These are phyloP conservation scores for Alauda arvensis DNA, from an alignment of 2,797 vertebrate species.

Conservation along the genomic window DNA sequence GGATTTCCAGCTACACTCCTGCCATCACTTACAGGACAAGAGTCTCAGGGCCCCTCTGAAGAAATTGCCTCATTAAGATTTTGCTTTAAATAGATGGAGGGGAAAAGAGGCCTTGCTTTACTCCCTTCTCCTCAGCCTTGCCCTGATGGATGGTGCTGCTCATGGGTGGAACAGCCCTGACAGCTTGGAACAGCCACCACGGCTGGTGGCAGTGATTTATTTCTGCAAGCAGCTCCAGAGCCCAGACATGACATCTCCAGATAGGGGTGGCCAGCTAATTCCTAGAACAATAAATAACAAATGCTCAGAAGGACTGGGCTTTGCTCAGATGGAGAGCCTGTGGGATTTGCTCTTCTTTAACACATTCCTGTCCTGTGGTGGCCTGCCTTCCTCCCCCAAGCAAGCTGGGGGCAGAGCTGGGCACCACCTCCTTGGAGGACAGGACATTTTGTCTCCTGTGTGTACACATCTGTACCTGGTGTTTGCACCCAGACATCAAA, in stretches of 20 bases:
- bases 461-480: rapidly evolving
- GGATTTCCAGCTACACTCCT: not conserved
- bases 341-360: not conserved
- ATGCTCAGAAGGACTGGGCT: not conserved
- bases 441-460: not conserved
- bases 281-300: not conserved
- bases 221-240: not conserved
- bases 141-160: not conserved
- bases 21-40: not conserved
- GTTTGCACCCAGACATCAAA: not conserved
- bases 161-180: not conserved
- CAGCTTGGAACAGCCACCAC: not conserved
- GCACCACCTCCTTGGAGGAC: not conserved
- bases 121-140: not conserved
- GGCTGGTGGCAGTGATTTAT: not conserved
- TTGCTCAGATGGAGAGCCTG: not conserved
- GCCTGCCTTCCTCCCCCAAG: not conserved
- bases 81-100: not conserved
- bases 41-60: not conserved
- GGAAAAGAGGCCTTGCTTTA: not conserved
- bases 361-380: rapidly evolving
- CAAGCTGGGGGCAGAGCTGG: not conserved
- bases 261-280: not conserved
- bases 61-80: not conserved
- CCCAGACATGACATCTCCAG: conserved; percentile 5